These are phyloP conservation scores for Anarsia innoxiella DNA, from an alignment of 2,888 invertebrate species.

Conservation along the genomic window DNA sequence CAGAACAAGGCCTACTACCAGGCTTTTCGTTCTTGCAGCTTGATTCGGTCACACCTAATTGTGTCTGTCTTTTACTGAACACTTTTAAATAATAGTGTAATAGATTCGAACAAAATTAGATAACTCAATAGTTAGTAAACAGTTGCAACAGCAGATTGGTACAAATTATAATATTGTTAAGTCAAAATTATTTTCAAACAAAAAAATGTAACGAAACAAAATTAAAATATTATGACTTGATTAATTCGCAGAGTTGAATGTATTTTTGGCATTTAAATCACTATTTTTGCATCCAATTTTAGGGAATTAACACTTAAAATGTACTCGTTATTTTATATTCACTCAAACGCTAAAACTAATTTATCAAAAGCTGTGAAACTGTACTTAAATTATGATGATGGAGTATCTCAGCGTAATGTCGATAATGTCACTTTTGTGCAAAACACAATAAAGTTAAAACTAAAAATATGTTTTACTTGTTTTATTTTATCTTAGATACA, in stretches of 20 bases:
- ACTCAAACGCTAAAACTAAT: constrained; percentile 38
- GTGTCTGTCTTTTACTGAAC: background rate
- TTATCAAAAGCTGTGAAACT: constrained; percentile 67
- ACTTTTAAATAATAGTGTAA: background rate
- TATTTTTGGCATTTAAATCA: constrained; percentile 50
- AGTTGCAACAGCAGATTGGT: constrained; percentile 37
- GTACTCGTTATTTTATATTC: constrained; percentile 31
- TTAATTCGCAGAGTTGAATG: constrained; percentile 16
- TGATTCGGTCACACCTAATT: too few species aligned
- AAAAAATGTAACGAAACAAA: too few species aligned
- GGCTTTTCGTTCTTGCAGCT: too few species aligned
- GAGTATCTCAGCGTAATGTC: constrained; percentile 65
- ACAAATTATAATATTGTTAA: constrained; percentile 32
- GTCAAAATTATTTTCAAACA: too few species aligned
- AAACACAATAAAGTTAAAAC: constrained; percentile 51
- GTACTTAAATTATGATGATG: constrained; percentile 68
- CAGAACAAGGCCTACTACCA: too few species aligned
- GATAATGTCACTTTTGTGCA: constrained; percentile 68
- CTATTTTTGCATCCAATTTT: constrained; percentile 42
- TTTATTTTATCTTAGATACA: background rate
- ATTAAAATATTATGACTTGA: too few species aligned
- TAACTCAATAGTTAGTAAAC: too few species aligned
- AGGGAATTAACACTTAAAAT: constrained; percentile 50
- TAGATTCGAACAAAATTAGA: too few species aligned
- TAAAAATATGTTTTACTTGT: background rate